A percentile compares a stretch with the other conserved stretches of the same genome.
Conservation (phyloP, 1,140 invertebrate species). For the Metaphire vulgaris region DNA sequence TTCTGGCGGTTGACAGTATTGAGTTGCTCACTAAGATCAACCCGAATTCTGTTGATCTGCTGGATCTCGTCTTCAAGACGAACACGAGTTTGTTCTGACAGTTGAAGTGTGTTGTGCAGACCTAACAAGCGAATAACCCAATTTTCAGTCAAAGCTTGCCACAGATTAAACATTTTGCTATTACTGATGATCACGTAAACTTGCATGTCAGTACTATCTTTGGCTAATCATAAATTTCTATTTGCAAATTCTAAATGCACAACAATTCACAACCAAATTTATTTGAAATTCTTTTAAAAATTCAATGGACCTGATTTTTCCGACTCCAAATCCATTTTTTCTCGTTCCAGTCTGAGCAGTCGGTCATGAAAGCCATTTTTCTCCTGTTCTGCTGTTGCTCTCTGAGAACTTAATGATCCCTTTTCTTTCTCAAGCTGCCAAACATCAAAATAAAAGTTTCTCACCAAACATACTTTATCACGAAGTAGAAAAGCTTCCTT, state of each 20-base stretch:
- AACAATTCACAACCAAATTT: no score
- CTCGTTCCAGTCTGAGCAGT: neutral
- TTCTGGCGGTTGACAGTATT: conserved; percentile 46
- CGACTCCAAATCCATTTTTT: neutral
- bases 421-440: neutral
- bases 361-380: neutral
- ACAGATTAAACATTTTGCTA: no score
- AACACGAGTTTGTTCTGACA: conserved; percentile 46
- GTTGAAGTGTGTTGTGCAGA: conserved; percentile 47
- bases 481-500: no score
- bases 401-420: neutral
- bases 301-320: neutral
- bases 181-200: no score
- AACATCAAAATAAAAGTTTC: no score
- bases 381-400: neutral
- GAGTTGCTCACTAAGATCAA: conserved; percentile 47
- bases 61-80: conserved; percentile 50
- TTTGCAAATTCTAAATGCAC: no score
- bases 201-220: no score
- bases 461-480: no score
- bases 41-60: conserved; percentile 44
- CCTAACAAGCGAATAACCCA: conserved; percentile 33
- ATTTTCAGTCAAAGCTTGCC: no score
- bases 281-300: no score
- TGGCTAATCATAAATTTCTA: no score